Conservation (phyloP, 2,888 invertebrate genomes). For the Eilema griseolum region DNA sequence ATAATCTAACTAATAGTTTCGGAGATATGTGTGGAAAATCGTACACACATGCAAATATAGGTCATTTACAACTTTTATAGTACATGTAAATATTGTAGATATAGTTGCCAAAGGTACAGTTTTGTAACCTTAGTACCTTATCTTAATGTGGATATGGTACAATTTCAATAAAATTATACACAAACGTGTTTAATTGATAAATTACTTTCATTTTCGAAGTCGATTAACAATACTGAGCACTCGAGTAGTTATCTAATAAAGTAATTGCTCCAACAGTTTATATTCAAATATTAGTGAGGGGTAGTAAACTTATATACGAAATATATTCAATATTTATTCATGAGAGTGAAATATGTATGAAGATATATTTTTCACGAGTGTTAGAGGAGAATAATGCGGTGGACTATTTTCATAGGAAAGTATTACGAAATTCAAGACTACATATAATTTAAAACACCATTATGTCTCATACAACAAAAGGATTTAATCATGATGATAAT, state of each 20-base stretch:
- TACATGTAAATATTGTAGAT: no score
- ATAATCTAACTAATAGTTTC: no score
- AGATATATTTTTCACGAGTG: conserved; percentile 60
- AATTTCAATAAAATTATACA: background rate
- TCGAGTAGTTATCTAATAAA: conserved; percentile 23
- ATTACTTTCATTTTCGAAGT: background rate
- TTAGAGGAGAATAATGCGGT: conserved; percentile 48
- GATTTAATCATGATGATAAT: background rate
- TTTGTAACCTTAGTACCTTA: no score
- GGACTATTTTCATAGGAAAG: conserved; percentile 53
- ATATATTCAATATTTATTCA: conserved; percentile 74
- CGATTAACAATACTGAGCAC: conserved; percentile 24
- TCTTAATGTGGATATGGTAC: background rate
- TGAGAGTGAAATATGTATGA: conserved; percentile 72
- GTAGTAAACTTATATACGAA: conserved; percentile 48
- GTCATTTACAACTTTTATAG: no score
- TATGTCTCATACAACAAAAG: background rate
- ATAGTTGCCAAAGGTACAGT: no score
- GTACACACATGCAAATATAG: no score
- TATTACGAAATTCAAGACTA: conserved; percentile 40
- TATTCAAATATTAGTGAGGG: conserved; percentile 48
- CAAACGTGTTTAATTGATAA: background rate
- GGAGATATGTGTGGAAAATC: no score
- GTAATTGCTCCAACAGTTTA: conserved; percentile 39
- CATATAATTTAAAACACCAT: conserved; percentile 38